Evolutionary conservation across 2,888 invertebrate genomes (phyloP), one percentile per base, ranked within the genome.

Genomic region (Clitarchus hookeri): DNA sequence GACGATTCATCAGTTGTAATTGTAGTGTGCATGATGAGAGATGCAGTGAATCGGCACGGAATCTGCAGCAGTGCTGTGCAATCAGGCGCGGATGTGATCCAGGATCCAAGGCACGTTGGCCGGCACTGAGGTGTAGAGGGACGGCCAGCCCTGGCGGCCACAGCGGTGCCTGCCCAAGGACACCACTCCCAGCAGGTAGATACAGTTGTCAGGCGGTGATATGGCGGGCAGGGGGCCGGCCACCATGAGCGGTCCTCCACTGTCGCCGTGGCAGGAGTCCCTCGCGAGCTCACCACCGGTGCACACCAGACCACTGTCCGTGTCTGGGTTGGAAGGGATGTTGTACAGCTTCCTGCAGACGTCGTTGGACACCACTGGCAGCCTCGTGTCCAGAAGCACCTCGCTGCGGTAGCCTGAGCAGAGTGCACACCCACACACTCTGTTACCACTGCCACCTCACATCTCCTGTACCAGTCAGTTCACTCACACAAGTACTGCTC

Each of bases 21-120:
- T n/a, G n/a, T n/a, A n/a, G n/a, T n/a, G n/a, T n/a, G n/a, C n/a
- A n/a, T n/a, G n/a, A n/a, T n/a, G n/a, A n/a, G n/a, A n/a, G n/a
- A n/a, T n/a, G n/a, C n/a, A n/a, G n/a, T n/a, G n/a, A n/a, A n/a
- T n/a, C n/a, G n/a, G n/a, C n/a, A n/a, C n/a, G n/a, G n/a, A n/a
- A n/a, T n/a, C n/a, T n/a, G n/a, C n/a, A n/a, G n/a, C n/a, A n/a
- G n/a, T n/a, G n/a, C n/a, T n/a, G n/a, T n/a, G n/a, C n/a, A n/a
- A 48, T 53, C 48, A 48, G 48, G 48, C 6, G 6, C 48, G 6
- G 12, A 87, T 87, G 44, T 25, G 86, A n/a, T 86, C 86, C 25
- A 94, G 89, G 89, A 96, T 95, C 96, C 96, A 96, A 86, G 94
- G 92, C 85, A 94, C 90, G 89, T 94, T 96, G 23, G 93, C 91